These are phyloP conservation scores for Steinernema feltiae DNA, from an alignment of 1,140 invertebrate species.

Conservation along the genomic window DNA sequence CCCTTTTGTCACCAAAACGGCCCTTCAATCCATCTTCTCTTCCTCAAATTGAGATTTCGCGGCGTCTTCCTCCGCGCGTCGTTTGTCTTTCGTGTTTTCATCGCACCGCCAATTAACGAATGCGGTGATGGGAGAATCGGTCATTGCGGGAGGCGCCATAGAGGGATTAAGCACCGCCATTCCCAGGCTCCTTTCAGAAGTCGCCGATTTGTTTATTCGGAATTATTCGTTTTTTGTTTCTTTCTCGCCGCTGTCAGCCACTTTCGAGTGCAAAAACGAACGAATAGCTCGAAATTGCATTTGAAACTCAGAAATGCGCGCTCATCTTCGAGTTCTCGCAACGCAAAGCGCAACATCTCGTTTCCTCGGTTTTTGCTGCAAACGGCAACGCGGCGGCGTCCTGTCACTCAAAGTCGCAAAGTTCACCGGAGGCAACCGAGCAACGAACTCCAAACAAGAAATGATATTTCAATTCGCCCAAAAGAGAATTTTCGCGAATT, in stretches of 20 bases:
- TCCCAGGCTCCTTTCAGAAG: too few species aligned
- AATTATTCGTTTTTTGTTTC: not conserved
- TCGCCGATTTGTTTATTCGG: not conserved
- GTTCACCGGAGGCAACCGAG: too few species aligned
- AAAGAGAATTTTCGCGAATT: not conserved
- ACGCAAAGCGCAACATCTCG: too few species aligned
- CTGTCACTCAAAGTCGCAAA: too few species aligned
- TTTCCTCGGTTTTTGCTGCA: too few species aligned
- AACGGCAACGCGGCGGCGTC: too few species aligned
- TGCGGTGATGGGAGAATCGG: not conserved
- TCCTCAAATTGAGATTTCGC: not conserved
- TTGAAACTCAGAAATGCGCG: not conserved
- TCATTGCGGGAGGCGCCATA: too few species aligned
- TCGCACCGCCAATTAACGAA: not conserved
- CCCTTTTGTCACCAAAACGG: not conserved
- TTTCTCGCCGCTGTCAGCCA: not conserved
- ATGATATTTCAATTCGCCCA: not conserved
- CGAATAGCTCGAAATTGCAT: not conserved
- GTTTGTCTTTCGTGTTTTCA: not conserved
- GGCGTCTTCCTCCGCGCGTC: not conserved
- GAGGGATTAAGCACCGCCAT: too few species aligned
- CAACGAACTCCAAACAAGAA: not conserved
- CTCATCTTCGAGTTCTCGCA: too few species aligned
- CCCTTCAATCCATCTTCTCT: not conserved
- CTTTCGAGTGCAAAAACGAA: not conserved